Evolutionary conservation across 2,113 vertebrate species (phyloP), one percentile per base, ranked within the genome.

Genomic region (Megaleporinus macrocephalus): DNA sequence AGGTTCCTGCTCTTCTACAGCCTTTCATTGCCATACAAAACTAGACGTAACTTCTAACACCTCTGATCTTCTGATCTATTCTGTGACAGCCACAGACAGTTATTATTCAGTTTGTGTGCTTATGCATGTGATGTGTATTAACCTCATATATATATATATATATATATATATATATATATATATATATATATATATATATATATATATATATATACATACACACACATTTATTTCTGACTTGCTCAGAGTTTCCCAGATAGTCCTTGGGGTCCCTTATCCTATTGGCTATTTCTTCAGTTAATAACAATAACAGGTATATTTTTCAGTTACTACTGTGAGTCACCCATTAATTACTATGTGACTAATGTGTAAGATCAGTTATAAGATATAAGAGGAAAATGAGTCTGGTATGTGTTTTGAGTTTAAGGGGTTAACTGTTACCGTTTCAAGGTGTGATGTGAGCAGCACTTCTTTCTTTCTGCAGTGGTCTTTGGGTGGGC

Each of bases 401-500:
- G 7, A 12, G n/a, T 26, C 14, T 55, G 51, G 51, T 10, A 55
- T 0, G 53, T 55, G 0, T n/a, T n/a, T 11, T 2, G n/a, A 24
- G 6, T 26, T 26, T 24, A 61, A 61, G 57, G 57, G 24, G 6
- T 61, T 61, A 61, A 61, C 36, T 26, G 57, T n/a, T 61, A 22
- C 33, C 69, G 66, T 41, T 29, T 53, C 24, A 65, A 26, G 36
- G 26, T 65, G 75, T 55, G 62, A 57, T 59, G 15, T 72, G 68
- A 22, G 26, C 27, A 36, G 70, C 11, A 18, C 44, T 63, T 51
- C 6, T 73, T 51, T 73, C 24, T 72, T 30, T 72, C 53, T 73
- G 20, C 69, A 73, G 61, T 75, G 47, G 24, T 57, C 26, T 29
- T 29, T 26, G 2, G 49, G 72, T 68, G 80, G 57, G 30, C n/a